Conservation (phyloP, 2,113 vertebrate genomes). For the Leucosticte australis region DNA sequence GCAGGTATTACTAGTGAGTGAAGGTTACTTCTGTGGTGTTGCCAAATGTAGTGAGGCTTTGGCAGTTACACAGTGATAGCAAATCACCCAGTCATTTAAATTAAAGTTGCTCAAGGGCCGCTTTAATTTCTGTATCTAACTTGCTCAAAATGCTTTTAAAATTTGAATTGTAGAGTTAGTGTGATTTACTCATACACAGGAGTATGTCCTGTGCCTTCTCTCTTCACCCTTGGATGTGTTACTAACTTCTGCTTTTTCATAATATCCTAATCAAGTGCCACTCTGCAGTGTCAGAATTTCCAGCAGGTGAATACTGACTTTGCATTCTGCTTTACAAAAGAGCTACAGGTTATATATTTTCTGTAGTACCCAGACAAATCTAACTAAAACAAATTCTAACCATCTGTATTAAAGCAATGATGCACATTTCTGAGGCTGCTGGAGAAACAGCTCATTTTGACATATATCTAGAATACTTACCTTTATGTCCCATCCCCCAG, state of each 20-base stretch:
- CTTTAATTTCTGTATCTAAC: conserved; percentile 38
- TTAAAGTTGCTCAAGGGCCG: not conserved
- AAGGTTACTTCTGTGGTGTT: conserved; percentile 28
- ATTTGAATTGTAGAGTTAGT: not conserved
- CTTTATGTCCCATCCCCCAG: not conserved
- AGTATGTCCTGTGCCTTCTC: not conserved
- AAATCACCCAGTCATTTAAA: conserved; percentile 23
- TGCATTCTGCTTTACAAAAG: not conserved
- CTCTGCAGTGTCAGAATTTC: not conserved
- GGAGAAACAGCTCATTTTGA: conserved; percentile 61
- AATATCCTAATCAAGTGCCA: not conserved
- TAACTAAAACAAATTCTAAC: conserved; percentile 5
- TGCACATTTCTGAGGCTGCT: conserved; percentile 29
- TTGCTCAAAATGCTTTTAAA: conserved; percentile 35
- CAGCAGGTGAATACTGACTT: not conserved
- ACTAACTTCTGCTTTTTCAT: not conserved
- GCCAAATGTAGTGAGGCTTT: conserved; percentile 40
- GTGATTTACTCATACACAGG: not conserved
- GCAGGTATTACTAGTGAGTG: not conserved
- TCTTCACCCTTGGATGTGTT: not conserved
- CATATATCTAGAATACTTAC: conserved; percentile 50
- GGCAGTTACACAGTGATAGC: not conserved
- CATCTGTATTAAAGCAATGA: conserved; percentile 50
- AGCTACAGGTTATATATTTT: not conserved
- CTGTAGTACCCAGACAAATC: conserved; percentile 4